Evolutionary conservation across 2,888 invertebrate species (phyloP).

Genomic region (Pycnomerus fuliginosus): DNA sequence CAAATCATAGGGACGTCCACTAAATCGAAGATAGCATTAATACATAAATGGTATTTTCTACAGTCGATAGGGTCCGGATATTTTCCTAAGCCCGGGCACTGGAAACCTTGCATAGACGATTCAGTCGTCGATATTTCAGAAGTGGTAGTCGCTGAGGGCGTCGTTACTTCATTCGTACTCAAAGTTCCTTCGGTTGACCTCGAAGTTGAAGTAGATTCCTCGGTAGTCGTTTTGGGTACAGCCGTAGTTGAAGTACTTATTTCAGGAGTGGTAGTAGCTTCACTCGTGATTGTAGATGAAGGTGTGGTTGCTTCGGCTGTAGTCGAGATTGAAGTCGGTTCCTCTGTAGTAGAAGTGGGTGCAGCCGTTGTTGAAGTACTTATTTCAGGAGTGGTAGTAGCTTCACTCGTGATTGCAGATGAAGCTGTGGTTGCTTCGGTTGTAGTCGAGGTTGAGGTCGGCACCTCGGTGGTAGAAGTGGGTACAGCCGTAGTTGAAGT

Average conservation of each 20-base stretch:
- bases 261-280: slow-evolving; percentile 3
- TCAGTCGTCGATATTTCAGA: neutral
- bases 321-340: neutral
- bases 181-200: slow-evolving; percentile 1
- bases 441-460: slow-evolving; percentile 5
- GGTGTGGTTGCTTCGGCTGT: slow-evolving; percentile 2
- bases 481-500: slow-evolving; percentile 14
- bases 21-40: slow-evolving; percentile 30
- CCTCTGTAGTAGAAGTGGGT: slow-evolving; percentile 2
- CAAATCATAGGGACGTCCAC: slow-evolving; percentile 36
- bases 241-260: no score
- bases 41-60: slow-evolving; percentile 39
- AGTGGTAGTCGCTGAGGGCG: neutral
- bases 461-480: slow-evolving; percentile 19
- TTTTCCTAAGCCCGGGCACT: slow-evolving; percentile 35
- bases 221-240: no score
- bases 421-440: neutral
- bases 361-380: slow-evolving; percentile 1
- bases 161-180: neutral
- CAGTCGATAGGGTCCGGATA: slow-evolving; percentile 39
- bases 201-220: slow-evolving; percentile 1
- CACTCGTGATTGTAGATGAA: slow-evolving; percentile 9
- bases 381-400: slow-evolving; percentile 3
- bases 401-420: no score
- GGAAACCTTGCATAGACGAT: slow-evolving; percentile 22